These are phyloP conservation scores for Crossaster papposus DNA, from an alignment of 53 echinoderm and acorn worm species.

Conservation along the genomic window DNA sequence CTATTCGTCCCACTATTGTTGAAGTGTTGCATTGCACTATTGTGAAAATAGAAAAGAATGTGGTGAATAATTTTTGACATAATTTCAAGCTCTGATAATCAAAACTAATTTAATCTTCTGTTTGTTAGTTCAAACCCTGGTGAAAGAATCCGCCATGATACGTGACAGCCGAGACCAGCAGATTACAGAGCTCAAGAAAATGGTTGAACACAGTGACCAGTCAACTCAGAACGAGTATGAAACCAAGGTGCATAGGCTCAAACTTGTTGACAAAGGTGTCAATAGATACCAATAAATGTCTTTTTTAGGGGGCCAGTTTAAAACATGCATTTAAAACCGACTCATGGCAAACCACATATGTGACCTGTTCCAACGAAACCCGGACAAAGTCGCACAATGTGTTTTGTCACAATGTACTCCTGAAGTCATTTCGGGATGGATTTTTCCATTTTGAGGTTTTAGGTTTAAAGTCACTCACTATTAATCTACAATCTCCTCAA, in stretches of 20 bases:
- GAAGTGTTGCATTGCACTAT: too few relatives aligned
- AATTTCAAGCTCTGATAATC: neutral
- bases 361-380: too few relatives aligned
- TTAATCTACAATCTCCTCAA: too few relatives aligned
- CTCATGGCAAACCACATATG: too few relatives aligned
- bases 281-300: neutral
- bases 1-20: too few relatives aligned
- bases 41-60: neutral
- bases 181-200: conserved; percentile 82
- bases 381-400: too few relatives aligned
- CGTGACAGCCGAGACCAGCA: conserved; percentile 89
- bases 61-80: neutral
- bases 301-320: neutral
- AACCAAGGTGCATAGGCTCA: conserved; percentile 78
- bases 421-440: too few relatives aligned
- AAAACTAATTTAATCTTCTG: neutral
- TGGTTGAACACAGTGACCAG: conserved; percentile 80
- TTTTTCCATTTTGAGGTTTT: too few relatives aligned
- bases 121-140: conserved; percentile 65
- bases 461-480: too few relatives aligned
- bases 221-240: conserved; percentile 85
- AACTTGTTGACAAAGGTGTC: neutral
- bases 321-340: neutral
- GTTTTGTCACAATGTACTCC: too few relatives aligned
- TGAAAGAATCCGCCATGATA: conserved; percentile 67